Conservation (phyloP, 2,888 invertebrate species). For the Eupithecia subumbrata region DNA sequence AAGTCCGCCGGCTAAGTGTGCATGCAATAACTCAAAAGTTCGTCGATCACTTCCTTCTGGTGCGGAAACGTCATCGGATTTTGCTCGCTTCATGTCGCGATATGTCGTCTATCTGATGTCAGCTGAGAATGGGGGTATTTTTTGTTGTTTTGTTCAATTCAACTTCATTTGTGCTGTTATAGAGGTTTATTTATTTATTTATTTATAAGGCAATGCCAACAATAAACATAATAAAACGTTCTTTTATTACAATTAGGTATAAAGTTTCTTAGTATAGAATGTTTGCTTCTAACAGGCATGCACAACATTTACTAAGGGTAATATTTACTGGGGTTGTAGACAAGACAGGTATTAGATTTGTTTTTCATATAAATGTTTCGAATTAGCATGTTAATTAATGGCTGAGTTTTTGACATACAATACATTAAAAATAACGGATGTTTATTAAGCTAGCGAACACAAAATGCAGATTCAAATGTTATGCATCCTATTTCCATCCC, state of each 20-base stretch:
- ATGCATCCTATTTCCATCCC: too few species aligned
- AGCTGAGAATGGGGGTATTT: not conserved
- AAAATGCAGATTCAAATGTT: too few species aligned
- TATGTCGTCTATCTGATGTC: slow-evolving; percentile 21
- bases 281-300: too few species aligned
- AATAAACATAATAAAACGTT: too few species aligned
- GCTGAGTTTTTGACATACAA: not conserved
- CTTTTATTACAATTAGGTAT: too few species aligned
- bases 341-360: not conserved
- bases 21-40: slow-evolving; percentile 36
- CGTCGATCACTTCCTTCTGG: slow-evolving; percentile 34
- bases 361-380: not conserved
- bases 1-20: slow-evolving; percentile 32
- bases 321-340: too few species aligned
- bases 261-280: too few species aligned
- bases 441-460: not conserved
- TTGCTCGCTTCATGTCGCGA: slow-evolving; percentile 28
- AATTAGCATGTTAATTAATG: not conserved
- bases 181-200: too few species aligned
- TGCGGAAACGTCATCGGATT: slow-evolving; percentile 35
- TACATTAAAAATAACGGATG: not conserved
- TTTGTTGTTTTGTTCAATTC: not conserved
- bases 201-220: too few species aligned
- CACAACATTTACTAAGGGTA: too few species aligned
- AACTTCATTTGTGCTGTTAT: not conserved